phyloP scores from a whole-genome alignment of 2,888 invertebrate species.

The Scelioninae gen. 1 region DNA sequence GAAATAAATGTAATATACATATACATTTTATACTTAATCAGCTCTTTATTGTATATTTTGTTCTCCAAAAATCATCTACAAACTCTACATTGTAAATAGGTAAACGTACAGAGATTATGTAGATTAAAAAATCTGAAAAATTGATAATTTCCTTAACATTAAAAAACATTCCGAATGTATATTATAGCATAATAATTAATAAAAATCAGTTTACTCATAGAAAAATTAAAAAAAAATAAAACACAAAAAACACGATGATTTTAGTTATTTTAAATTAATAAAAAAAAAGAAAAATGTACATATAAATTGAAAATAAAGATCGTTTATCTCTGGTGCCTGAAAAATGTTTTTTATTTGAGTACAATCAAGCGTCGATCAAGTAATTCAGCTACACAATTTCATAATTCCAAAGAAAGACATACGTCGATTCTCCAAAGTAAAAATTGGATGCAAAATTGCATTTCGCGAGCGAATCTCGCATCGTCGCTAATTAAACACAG shows the following conservation, averaged over 20 bases:
- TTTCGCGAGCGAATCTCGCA: conserved; percentile 6
- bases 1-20: no score
- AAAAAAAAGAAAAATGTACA: conserved; percentile 16
- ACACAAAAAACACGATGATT: conserved; percentile 3
- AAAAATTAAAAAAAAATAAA: no score
- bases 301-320: conserved; percentile 3
- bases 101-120: no score
- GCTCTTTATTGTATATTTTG: conserved; percentile 52
- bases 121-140: no score
- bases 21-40: not conserved
- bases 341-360: conserved; percentile 45
- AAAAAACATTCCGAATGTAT: conserved; percentile 14
- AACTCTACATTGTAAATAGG: conserved; percentile 25
- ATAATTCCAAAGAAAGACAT: conserved; percentile 7
- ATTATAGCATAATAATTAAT: not conserved
- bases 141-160: no score
- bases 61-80: conserved; percentile 40
- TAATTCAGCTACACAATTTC: conserved; percentile 23
- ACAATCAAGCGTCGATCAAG: conserved; percentile 21
- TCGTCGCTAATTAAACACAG: conserved; percentile 34
- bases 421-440: conserved; percentile 32
- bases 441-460: conserved; percentile 54
- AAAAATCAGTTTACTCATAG: no score
- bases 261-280: not conserved
- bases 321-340: conserved; percentile 28